Base-by-base conservation (phyloP, 2,113 vertebrate species). In the Coregonus clupeaformis region DNA sequence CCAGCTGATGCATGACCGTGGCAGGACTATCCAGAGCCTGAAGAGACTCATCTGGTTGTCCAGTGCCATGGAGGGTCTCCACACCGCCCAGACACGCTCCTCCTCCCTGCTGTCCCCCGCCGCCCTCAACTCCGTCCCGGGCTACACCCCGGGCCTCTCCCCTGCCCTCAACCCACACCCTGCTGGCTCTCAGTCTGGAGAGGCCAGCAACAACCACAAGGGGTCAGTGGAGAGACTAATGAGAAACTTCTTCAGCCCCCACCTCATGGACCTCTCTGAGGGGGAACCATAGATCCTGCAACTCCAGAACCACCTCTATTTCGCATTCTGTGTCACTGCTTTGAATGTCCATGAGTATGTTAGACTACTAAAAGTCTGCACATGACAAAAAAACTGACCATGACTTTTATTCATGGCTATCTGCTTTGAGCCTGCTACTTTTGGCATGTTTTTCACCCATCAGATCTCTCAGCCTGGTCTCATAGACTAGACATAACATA, bases 31-130 rank as follows among this genome's bases (percentile, higher is more conserved):
- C 4, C 94, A 95, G 78, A 94, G 91, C 65, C 89, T 96, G 29
- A 94, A 94, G 87, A 89, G 94, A 3, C 83, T 94, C 65, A 89
- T 91, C 84, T 95, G 94, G 95, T 89, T 95, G 22, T 93, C 91
- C 1, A 91, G 91, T 0, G 90, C 89, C 73, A 89, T 93, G 5
- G 91, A 92, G 2, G 91, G 90, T 0, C 91, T 94, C 69, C 94
- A 95, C 89, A 94, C 92, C 0, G 93, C 94, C 29, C 88, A 89
- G 73, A 77, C 84, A 2, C 88, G 86, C 22, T 73, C 83, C 45
- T 82, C 87, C 62, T 79, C 80, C 0, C 1, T 49, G 49, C 9
- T 42, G 0, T 91, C 94, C 69, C 94, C 95, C 89, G 94, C 92
- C 0, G 92, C 94, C 27, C 88, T 73, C 81, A 42, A 42, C 45